Conservation (phyloP, 2,888 invertebrate species). For the Diaphora mendica region DNA sequence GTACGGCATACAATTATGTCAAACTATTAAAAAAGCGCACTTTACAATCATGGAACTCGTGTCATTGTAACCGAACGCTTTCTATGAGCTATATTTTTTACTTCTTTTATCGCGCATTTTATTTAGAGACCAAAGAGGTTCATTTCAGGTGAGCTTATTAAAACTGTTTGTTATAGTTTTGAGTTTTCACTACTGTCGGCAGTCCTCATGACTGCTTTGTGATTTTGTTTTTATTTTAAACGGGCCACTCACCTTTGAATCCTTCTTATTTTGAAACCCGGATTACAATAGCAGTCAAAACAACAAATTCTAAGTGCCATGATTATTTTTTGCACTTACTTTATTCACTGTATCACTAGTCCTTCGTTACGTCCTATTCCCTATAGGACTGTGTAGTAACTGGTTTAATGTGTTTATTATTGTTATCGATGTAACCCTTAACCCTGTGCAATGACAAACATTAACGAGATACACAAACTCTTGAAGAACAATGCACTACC, state of each 20-base stretch:
- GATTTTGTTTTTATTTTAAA: neutral
- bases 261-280: slow-evolving; percentile 19
- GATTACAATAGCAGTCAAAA: slow-evolving; percentile 20
- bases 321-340: neutral
- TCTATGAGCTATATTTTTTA: no score
- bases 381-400: slow-evolving; percentile 28
- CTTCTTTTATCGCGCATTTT: no score
- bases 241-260: slow-evolving; percentile 23
- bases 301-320: slow-evolving; percentile 22
- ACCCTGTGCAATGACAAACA: slow-evolving; percentile 25
- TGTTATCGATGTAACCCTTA: slow-evolving; percentile 51
- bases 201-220: no score
- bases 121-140: no score
- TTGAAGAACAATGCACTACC: neutral
- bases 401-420: slow-evolving; percentile 34
- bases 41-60: no score
- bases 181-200: no score
- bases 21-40: neutral
- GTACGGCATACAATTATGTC: neutral
- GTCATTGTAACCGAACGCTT: no score
- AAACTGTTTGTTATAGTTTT: no score
- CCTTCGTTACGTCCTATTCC: slow-evolving; percentile 39
- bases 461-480: neutral
- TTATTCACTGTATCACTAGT: neutral
- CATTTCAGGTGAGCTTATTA: no score